A percentile compares a stretch with the other conserved stretches of the same genome.
Conservation (phyloP, 2,888 invertebrate genomes). For the Aphidoletes aphidimyza region DNA sequence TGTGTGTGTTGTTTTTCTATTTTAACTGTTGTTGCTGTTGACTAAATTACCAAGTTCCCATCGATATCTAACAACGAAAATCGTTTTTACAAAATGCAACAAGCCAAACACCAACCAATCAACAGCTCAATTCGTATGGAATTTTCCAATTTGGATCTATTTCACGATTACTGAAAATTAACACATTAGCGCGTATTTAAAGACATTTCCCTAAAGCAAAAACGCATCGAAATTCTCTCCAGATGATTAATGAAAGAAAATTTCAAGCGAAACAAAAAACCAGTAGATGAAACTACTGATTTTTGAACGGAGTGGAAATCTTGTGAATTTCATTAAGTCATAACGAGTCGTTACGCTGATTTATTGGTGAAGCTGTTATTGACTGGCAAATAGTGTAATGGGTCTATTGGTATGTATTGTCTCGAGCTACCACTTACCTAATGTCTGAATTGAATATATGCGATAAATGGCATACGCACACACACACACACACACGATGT, state of each 20-base stretch:
- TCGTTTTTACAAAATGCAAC: not conserved
- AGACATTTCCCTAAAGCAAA: not conserved
- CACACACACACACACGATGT: too few species aligned
- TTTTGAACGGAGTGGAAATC: not conserved
- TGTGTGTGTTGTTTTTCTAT: not conserved
- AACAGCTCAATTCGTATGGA: not conserved
- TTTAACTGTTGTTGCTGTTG: not conserved
- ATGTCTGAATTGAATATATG: not conserved
- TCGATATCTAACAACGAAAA: not conserved
- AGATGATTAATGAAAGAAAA: not conserved
- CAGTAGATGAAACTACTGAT: not conserved
- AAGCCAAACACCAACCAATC: not conserved
- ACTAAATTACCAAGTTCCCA: slow-evolving; percentile 5
- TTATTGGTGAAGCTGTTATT: not conserved
- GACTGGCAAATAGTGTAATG: not conserved
- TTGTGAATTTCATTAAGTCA: not conserved
- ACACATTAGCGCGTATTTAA: not conserved
- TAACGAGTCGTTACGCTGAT: not conserved
- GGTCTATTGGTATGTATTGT: not conserved
- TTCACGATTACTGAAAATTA: not conserved
- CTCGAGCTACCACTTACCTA: not conserved
- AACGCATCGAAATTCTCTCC: not conserved
- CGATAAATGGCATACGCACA: not conserved
- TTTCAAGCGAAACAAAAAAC: too few species aligned
- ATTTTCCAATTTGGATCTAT: not conserved